These are phyloP conservation scores for Oreochromis mossambicus DNA, from an alignment of 2,797 vertebrate genomes.

Conservation along the genomic window DNA sequence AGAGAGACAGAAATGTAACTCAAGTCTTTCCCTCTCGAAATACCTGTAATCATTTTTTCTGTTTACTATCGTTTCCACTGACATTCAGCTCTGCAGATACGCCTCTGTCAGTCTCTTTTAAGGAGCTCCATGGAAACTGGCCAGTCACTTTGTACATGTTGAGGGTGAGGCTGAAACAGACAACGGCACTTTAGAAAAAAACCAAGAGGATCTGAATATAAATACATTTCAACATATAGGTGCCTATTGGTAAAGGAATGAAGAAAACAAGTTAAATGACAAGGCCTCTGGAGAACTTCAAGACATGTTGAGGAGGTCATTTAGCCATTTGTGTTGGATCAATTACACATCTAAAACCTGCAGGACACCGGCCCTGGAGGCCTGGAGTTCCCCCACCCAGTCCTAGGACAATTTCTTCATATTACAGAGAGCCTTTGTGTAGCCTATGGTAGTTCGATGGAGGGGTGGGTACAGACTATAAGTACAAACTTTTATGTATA, in stretches of 20 bases:
- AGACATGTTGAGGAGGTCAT: background rate
- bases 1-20: background rate
- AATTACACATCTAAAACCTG: background rate
- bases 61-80: conserved; percentile 43
- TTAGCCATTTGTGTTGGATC: background rate
- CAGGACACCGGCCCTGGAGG: background rate
- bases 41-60: background rate
- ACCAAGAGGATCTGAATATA: too few species aligned
- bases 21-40: background rate
- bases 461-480: background rate
- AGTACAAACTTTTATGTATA: background rate
- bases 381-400: background rate
- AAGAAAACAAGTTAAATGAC: background rate
- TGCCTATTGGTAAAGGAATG: background rate
- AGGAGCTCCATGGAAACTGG: conserved; percentile 97
- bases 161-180: conserved; percentile 81
- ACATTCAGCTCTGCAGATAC: conserved; percentile 89
- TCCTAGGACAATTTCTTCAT: background rate
- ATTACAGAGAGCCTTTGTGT: background rate
- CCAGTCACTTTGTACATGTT: conserved; percentile 96
- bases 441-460: background rate
- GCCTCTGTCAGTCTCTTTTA: conserved; percentile 93
- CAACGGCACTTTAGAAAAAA: background rate
- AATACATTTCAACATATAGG: background rate
- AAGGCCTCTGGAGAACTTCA: background rate